phyloP scores from a whole-genome alignment of 1,140 invertebrate species.

The Eueides isabella region DNA sequence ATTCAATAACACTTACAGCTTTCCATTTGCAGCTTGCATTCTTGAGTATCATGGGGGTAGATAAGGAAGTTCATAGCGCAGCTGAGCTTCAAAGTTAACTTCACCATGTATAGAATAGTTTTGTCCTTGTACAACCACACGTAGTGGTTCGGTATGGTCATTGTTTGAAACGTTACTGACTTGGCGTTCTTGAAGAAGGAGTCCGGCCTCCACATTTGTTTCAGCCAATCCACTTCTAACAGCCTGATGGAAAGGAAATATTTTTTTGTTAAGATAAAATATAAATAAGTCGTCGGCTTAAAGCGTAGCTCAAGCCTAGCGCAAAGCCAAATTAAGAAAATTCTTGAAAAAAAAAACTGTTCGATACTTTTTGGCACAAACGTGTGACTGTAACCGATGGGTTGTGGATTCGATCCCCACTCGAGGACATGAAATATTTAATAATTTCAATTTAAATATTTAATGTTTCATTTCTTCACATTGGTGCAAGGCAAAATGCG shows the following conservation, averaged over 20 bases:
- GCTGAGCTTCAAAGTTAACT: constrained; percentile 91
- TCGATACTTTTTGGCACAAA: too few species aligned
- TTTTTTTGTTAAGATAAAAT: not conserved
- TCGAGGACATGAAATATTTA: too few species aligned
- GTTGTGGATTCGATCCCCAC: too few species aligned
- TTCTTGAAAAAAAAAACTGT: too few species aligned
- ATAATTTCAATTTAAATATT: too few species aligned
- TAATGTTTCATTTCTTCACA: too few species aligned
- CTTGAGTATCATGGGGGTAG: constrained; percentile 95
- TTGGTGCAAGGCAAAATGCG: too few species aligned
- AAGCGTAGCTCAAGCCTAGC: too few species aligned
- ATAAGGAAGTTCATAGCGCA: constrained; percentile 96
- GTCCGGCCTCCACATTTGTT: constrained; percentile 95
- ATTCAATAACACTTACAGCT: constrained; percentile 93
- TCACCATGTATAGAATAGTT: constrained; percentile 90
- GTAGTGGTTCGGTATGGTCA: constrained; percentile 96
- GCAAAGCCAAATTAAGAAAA: too few species aligned
- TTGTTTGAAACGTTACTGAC: constrained; percentile 95
- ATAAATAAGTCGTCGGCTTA: too few species aligned
- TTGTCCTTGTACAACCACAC: constrained; percentile 95
- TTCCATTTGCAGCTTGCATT: constrained; percentile 96
- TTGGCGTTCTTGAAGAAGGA: constrained; percentile 96
- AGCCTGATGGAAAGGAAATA: constrained; percentile 78
- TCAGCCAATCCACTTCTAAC: constrained; percentile 93
- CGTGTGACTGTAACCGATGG: too few species aligned